phyloP scores from a whole-genome alignment of 2,113 vertebrate genomes.

The Psilopogon haemacephalus region DNA sequence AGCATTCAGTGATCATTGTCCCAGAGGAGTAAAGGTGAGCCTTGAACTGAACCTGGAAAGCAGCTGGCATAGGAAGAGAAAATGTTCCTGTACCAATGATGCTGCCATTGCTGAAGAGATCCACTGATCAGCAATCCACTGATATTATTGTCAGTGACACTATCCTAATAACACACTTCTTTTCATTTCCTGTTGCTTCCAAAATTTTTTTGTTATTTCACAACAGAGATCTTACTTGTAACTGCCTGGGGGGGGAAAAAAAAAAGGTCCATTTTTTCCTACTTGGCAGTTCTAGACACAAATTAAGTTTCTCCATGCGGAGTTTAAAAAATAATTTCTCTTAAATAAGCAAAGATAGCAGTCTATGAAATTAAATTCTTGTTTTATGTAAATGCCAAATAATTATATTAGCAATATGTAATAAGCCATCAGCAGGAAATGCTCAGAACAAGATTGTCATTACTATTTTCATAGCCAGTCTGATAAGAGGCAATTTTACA shows the following conservation, averaged over 20 bases:
- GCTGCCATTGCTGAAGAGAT: background rate
- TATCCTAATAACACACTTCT: background rate
- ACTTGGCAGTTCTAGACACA: conserved; percentile 25
- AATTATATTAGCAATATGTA: conserved; percentile 73
- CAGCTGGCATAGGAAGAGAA: background rate
- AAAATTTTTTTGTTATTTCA: conserved; percentile 8
- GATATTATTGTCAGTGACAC: background rate
- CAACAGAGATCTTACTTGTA: conserved; percentile 27
- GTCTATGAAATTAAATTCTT: conserved; percentile 55
- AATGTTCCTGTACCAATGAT: background rate
- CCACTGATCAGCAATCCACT: background rate
- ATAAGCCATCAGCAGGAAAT: conserved; percentile 67
- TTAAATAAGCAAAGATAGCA: conserved; percentile 67
- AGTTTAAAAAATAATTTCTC: conserved; percentile 58
- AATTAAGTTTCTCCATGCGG: conserved; percentile 46
- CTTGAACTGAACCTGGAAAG: background rate
- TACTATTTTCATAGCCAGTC: conserved; percentile 64
- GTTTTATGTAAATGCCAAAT: conserved; percentile 71
- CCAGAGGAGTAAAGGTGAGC: background rate
- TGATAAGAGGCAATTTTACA: conserved; percentile 50
- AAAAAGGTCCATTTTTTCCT: conserved; percentile 31
- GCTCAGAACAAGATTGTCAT: conserved; percentile 49
- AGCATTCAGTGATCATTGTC: background rate
- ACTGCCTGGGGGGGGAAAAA: conserved; percentile 2
- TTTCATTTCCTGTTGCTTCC: conserved; percentile 14